A percentile compares a stretch with the other conserved stretches of the same genome.
Evolutionary conservation across 2,113 vertebrate species (phyloP).

Genomic region (Anhinga anhinga): DNA sequence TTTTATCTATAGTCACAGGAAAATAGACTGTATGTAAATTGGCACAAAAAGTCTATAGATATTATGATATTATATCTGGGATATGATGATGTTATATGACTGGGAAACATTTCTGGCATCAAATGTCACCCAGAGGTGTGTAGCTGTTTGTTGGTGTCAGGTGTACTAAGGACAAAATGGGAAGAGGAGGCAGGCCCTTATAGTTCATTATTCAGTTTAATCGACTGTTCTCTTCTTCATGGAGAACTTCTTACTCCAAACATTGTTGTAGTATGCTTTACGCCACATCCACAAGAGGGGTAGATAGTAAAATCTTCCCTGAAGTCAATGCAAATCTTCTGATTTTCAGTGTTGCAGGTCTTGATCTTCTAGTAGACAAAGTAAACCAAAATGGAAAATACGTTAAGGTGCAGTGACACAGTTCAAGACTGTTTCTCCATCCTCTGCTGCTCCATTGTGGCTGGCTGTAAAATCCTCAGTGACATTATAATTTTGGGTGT

Average conservation of each 20-base stretch:
- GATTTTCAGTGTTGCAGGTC: background rate
- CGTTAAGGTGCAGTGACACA: background rate
- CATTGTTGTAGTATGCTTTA: background rate
- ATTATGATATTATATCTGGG: background rate
- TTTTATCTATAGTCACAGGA: background rate
- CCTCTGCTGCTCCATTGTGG: background rate
- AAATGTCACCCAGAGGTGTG: background rate
- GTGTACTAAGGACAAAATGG: background rate
- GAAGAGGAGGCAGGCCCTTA: background rate
- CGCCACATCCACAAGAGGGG: fast-evolving
- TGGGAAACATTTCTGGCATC: background rate
- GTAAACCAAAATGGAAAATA: background rate
- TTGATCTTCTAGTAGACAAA: background rate
- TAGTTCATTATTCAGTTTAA: background rate
- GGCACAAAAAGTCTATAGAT: background rate
- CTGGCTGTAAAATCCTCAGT: background rate
- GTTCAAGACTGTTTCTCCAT: background rate
- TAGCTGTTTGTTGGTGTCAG: background rate
- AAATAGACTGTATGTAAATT: background rate
- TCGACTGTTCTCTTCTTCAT: background rate
- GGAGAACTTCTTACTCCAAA: background rate
- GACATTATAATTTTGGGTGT: background rate
- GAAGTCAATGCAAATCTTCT: background rate
- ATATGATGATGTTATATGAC: background rate
- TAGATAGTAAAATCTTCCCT: background rate